Conservation (phyloP, 2,113 vertebrate genomes). For the Petaurus breviceps region DNA sequence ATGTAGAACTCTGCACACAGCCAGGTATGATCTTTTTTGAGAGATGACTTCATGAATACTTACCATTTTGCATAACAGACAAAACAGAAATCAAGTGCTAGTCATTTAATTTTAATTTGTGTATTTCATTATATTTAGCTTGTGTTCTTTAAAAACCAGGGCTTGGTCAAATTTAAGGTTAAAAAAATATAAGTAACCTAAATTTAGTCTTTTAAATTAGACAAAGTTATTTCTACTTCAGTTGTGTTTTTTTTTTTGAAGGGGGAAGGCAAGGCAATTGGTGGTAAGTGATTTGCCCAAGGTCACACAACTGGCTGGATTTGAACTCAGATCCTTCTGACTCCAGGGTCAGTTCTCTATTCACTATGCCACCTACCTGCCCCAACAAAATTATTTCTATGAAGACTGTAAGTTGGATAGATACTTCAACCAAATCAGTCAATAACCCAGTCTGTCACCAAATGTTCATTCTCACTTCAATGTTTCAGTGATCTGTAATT, state of each 20-base stretch:
- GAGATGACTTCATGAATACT: not conserved
- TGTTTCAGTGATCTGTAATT: slow-evolving; percentile 3
- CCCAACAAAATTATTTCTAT: not conserved
- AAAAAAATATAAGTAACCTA: not conserved
- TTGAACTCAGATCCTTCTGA: too few species aligned
- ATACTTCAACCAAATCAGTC: not conserved
- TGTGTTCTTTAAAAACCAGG: not conserved
- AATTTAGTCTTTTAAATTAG: not conserved
- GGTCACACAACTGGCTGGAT: too few species aligned
- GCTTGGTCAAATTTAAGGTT: not conserved
- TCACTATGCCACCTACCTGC: too few species aligned
- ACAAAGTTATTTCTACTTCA: not conserved
- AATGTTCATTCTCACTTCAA: not conserved
- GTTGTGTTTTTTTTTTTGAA: too few species aligned
- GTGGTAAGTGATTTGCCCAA: too few species aligned
- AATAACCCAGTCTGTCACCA: not conserved
- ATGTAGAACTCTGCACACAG: not conserved
- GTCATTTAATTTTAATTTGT: not conserved
- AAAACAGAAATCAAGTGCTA: not conserved
- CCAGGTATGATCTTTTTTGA: not conserved
- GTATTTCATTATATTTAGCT: not conserved
- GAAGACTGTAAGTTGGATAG: not conserved
- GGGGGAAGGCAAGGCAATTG: too few species aligned
- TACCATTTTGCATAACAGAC: not conserved
- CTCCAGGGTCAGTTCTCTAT: too few species aligned